Conservation (phyloP, 1,140 invertebrate species). For the Caenorhabditis briggsae region DNA sequence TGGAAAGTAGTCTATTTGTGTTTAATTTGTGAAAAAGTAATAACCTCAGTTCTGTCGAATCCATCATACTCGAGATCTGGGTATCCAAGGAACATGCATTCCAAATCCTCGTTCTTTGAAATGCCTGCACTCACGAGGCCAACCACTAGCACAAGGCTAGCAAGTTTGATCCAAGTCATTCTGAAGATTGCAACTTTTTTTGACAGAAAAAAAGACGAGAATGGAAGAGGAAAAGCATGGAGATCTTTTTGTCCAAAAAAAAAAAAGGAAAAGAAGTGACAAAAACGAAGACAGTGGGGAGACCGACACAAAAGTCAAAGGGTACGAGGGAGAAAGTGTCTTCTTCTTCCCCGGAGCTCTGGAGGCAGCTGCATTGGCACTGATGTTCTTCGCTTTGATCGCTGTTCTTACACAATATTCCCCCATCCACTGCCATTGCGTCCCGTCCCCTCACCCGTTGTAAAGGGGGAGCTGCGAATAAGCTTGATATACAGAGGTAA, state of each 20-base stretch:
- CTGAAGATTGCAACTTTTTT: constrained; percentile 1
- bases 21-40: not conserved
- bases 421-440: constrained; percentile 29
- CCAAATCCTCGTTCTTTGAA: constrained; percentile 80
- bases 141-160: constrained; percentile 51
- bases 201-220: not conserved
- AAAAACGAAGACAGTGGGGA: not conserved
- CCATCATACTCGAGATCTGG: constrained; percentile 78
- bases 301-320: constrained; percentile 17
- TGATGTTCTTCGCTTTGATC: constrained; percentile 53
- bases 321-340: not conserved
- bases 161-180: constrained; percentile 54
- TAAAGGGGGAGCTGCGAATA: constrained; percentile 53
- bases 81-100: constrained; percentile 78
- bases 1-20: too few relatives aligned
- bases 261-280: not conserved
- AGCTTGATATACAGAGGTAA: constrained; percentile 41
- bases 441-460: constrained; percentile 7
- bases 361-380: constrained; percentile 49
- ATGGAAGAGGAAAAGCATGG: not conserved
- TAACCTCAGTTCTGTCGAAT: constrained; percentile 76
- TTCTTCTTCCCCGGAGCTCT: not conserved
- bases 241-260: constrained; percentile 42
- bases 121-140: constrained; percentile 1
- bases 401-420: constrained; percentile 40